Base-by-base conservation (phyloP, 2,888 invertebrate species). In the Conops quadrifasciatus region DNA sequence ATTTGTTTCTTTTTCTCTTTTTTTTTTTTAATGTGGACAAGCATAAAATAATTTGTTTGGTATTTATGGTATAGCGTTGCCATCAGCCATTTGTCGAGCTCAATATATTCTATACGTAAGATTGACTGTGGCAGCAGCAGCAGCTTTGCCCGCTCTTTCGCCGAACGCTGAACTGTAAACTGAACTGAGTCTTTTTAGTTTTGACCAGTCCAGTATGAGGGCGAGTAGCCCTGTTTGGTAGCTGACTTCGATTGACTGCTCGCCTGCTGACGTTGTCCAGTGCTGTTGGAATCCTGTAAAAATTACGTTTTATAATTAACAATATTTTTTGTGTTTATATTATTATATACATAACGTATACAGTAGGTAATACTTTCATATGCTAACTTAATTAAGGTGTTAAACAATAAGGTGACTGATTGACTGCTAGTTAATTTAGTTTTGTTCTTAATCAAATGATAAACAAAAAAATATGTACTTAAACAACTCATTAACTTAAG, bases 221-320 rank as follows among this genome's bases (percentile, higher is more conserved):
- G 84, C 56, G 86, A 85, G 74, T 86, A 86, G 45, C 84, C 85
- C 77, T 84, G 87, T 77, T 86, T 86, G 72, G 85, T 81, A 67
- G 83, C 85, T 72, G 86, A 83, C 78, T 86, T 86, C 43, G 85
- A 84, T 79, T 86, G 86, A 78, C 84, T 87, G 77, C 83, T 85
- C 73, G 86, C 80, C 77, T 86, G 86, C 76, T 86, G 87, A 70
- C 86, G 85, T 75, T 87, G 86, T n/a, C 87, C 87, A 76, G 87
- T 83, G 74, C 85, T 87, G 79, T 85, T 87, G 71, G 86, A 85
- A 77, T 86, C 86, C 86, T 86, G 81, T 67, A 81, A 81, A 73
- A 73, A 36, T 36, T 36, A 36, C 9, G 9, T 36, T 36, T 36
- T 9, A 36, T 36, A 36, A 36, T 36, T 36, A 36, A 36, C 4